A percentile compares a stretch with the other conserved stretches of the same genome.
phyloP scores from a whole-genome alignment of 2,113 vertebrate genomes.

The Mirounga angustirostris region DNA sequence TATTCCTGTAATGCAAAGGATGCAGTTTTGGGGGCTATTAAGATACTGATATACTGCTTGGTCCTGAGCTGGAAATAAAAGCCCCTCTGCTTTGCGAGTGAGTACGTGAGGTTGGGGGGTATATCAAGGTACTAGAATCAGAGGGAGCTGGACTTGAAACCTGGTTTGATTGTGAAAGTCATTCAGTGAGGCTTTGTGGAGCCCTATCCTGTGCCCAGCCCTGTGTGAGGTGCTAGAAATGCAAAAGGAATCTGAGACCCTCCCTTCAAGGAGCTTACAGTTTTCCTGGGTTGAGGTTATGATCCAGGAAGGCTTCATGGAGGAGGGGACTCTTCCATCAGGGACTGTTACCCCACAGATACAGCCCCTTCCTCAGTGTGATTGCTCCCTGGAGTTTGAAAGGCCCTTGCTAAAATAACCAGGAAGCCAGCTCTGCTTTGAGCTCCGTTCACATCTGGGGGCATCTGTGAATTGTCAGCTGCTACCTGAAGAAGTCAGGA shows the following conservation, averaged over 20 bases:
- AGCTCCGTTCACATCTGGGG: not conserved
- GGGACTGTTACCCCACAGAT: not conserved
- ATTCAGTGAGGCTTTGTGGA: not conserved
- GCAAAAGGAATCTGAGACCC: not conserved
- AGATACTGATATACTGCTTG: not conserved
- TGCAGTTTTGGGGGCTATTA: not conserved
- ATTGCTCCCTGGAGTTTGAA: not conserved
- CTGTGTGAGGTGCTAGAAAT: not conserved
- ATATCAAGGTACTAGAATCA: not conserved
- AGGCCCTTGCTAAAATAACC: not conserved
- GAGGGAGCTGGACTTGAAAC: not conserved
- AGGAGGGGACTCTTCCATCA: not conserved
- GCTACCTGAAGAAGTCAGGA: not conserved
- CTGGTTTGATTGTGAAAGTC: not conserved
- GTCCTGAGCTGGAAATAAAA: not conserved
- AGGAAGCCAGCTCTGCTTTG: not conserved
- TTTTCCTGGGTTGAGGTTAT: not conserved
- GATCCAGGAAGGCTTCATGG: not conserved
- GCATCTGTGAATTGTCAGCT: not conserved
- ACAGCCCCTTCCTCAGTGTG: rapidly evolving
- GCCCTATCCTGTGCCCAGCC: not conserved
- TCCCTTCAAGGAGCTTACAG: not conserved
- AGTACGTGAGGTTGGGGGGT: not conserved
- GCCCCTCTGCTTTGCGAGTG: not conserved
- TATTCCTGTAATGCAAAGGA: not conserved